These are phyloP conservation scores for Aromia moschata DNA, from an alignment of 2,888 invertebrate genomes.

Conservation along the genomic window DNA sequence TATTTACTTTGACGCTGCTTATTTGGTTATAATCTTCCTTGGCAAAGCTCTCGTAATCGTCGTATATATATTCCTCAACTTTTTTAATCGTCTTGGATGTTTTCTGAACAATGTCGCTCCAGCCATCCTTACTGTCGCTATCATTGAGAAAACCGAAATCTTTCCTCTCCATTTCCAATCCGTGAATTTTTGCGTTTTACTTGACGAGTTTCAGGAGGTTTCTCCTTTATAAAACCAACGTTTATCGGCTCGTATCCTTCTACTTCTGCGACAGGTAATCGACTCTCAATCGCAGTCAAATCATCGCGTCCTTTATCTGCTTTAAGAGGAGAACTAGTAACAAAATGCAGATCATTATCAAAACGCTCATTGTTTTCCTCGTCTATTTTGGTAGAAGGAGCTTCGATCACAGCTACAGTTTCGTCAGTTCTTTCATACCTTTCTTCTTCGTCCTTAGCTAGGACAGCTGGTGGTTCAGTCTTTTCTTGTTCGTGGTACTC, in stretches of 20 bases:
- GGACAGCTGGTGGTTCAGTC: no score
- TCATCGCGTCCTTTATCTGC: no score
- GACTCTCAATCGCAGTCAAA: no score
- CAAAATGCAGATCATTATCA: no score
- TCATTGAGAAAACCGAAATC: constrained; percentile 25
- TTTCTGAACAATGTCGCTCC: constrained; percentile 37
- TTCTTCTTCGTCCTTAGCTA: not conserved
- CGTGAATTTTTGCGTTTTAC: no score
- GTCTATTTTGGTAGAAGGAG: not conserved
- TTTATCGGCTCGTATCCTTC: no score
- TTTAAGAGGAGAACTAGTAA: no score
- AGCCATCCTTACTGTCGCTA: constrained; percentile 21
- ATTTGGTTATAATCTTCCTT: constrained; percentile 35
- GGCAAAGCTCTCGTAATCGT: constrained; percentile 30
- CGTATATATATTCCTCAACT: constrained; percentile 38
- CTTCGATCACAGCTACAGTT: not conserved
- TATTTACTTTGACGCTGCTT: constrained; percentile 8
- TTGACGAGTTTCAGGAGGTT: no score
- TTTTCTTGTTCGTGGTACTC: no score
- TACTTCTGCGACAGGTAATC: no score
- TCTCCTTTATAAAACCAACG: no score
- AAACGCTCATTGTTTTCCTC: not conserved
- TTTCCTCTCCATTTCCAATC: no score
- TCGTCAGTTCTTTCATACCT: not conserved
- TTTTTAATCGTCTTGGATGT: constrained; percentile 40